A percentile compares a stretch with the other conserved stretches of the same genome.
Evolutionary conservation across 2,888 invertebrate species (phyloP).

Genomic region (Tetragnatha montana): DNA sequence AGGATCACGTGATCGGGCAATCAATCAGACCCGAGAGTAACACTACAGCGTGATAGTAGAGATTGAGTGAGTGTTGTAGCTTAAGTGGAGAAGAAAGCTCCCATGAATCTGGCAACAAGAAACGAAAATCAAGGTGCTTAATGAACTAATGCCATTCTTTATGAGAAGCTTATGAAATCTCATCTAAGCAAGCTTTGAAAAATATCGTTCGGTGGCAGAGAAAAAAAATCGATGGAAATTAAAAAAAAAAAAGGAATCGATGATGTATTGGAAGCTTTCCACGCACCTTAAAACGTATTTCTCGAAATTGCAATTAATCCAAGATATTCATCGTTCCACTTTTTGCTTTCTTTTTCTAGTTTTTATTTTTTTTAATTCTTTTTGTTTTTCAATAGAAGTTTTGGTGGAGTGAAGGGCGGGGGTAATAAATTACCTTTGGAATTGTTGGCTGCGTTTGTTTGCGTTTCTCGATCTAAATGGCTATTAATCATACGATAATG

Average conservation of each 20-base stretch:
- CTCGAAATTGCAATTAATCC: conserved; percentile 36
- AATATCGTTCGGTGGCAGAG: not conserved
- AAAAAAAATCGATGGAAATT: not conserved
- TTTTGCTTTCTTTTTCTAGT: not conserved
- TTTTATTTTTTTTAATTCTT: not conserved
- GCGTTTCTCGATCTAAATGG: conserved; percentile 23
- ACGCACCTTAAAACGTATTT: conserved; percentile 29
- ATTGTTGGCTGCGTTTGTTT: conserved; percentile 30
- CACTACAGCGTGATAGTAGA: not conserved
- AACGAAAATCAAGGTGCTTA: conserved; percentile 33
- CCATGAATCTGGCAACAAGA: not conserved
- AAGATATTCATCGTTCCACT: conserved; percentile 26
- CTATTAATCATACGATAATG: conserved; percentile 53
- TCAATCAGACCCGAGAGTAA: conserved; percentile 28
- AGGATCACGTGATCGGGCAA: conserved; percentile 52
- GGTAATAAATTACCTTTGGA: conserved; percentile 40
- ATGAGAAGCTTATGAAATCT: conserved; percentile 14
- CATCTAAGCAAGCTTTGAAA: conserved; percentile 24
- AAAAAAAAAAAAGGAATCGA: conserved; percentile 11
- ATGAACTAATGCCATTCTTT: conserved; percentile 45
- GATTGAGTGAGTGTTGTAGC: conserved; percentile 4
- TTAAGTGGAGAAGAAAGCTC: conserved; percentile 23
- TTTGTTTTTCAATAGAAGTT: not conserved
- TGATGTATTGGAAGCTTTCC: conserved; percentile 3
- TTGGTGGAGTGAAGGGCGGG: not conserved